Conservation (phyloP, 2,797 vertebrate species). For the Lateolabrax maculatus region DNA sequence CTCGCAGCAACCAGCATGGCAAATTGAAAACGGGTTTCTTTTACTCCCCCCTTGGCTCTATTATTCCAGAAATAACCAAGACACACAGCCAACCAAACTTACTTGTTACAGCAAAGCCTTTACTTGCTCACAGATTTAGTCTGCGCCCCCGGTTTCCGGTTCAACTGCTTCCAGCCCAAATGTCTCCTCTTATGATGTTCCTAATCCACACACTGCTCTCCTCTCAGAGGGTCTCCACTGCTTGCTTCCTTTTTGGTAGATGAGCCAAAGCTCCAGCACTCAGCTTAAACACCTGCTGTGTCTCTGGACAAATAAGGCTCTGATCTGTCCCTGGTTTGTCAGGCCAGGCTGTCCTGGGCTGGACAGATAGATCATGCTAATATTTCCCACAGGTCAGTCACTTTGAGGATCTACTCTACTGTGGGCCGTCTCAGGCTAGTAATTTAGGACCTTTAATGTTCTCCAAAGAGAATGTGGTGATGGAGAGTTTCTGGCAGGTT, state of each 20-base stretch:
- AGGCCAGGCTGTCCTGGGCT: slow-evolving; percentile 19
- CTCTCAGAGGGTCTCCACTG: slow-evolving; percentile 29
- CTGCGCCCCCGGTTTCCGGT: slow-evolving; percentile 40
- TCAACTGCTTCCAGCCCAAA: slow-evolving; percentile 50
- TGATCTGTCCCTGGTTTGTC: slow-evolving; percentile 40
- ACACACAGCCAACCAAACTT: slow-evolving; percentile 44
- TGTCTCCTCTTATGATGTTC: slow-evolving; percentile 49
- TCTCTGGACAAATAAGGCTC: slow-evolving; percentile 78
- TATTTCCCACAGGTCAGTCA: slow-evolving; percentile 60
- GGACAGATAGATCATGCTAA: slow-evolving; percentile 39
- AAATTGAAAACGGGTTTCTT: slow-evolving; percentile 47
- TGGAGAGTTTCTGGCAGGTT: slow-evolving; percentile 48
- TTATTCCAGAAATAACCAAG: slow-evolving; percentile 46
- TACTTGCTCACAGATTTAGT: slow-evolving; percentile 43
- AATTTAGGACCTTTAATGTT: slow-evolving; percentile 30
- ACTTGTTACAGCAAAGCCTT: slow-evolving; percentile 57
- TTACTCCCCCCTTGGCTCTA: slow-evolving; percentile 10
- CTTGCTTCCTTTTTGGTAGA: slow-evolving; percentile 48
- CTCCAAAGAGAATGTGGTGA: slow-evolving; percentile 45
- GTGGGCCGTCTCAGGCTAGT: slow-evolving; percentile 1
- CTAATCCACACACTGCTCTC: slow-evolving; percentile 44
- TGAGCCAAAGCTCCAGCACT: slow-evolving; percentile 42
- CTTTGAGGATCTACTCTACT: slow-evolving; percentile 45
- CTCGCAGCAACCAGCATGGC: slow-evolving; percentile 31
- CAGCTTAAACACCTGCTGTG: slow-evolving; percentile 63